Conservation (phyloP, 2,888 invertebrate species). For the Carterocephalus palaemon region DNA sequence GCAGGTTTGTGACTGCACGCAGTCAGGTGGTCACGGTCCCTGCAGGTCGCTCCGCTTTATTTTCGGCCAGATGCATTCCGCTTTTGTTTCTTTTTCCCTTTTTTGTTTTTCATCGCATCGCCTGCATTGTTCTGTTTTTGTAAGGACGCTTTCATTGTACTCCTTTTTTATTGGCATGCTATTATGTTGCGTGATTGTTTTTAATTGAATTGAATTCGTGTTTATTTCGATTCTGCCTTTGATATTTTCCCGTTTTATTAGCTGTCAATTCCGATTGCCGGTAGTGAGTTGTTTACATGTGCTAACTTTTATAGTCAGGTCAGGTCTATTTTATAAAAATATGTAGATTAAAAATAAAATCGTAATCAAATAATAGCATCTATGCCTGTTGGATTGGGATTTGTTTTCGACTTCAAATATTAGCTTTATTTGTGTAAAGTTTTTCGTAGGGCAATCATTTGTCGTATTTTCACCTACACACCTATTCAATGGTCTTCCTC, state of each 20-base stretch:
- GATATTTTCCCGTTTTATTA: conserved; percentile 54
- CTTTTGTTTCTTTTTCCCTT: conserved; percentile 27
- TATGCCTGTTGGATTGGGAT: too few species aligned
- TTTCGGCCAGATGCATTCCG: conserved; percentile 30
- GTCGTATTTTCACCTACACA: too few species aligned
- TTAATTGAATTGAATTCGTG: conserved; percentile 40
- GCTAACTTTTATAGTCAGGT: too few species aligned
- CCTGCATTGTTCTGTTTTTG: conserved; percentile 58
- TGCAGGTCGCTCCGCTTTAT: conserved; percentile 46
- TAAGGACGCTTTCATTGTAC: conserved; percentile 39
- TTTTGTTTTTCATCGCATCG: conserved; percentile 52
- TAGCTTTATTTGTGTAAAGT: too few species aligned
- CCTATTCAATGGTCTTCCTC: too few species aligned
- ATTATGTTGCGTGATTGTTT: conserved; percentile 44
- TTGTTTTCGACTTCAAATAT: too few species aligned
- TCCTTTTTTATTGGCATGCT: conserved; percentile 23
- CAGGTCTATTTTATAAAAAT: too few species aligned
- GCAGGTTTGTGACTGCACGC: too few species aligned
- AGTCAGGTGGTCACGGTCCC: conserved; percentile 43
- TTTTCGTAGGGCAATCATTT: too few species aligned
- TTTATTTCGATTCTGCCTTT: conserved; percentile 51
- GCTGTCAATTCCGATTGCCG: background rate
- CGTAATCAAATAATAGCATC: too few species aligned
- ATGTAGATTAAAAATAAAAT: too few species aligned
- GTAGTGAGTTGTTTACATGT: too few species aligned